These are phyloP conservation scores for Okapia johnstoni DNA, from an alignment of 2,113 vertebrate genomes.

Conservation along the genomic window DNA sequence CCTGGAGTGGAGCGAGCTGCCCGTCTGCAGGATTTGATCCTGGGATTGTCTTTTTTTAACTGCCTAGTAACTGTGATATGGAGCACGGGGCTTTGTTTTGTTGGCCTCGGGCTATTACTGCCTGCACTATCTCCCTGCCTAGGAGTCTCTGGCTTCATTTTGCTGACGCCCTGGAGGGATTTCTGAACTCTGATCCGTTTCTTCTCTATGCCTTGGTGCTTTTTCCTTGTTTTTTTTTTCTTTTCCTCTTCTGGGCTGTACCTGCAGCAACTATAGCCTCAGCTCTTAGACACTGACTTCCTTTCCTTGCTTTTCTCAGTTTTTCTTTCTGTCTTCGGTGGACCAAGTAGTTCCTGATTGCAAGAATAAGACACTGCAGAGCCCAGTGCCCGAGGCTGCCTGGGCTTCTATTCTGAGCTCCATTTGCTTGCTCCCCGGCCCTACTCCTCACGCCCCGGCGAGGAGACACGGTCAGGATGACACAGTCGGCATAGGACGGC, in stretches of 20 bases:
- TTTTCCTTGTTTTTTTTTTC: not conserved
- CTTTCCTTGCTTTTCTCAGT: not conserved
- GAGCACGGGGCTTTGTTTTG: not conserved
- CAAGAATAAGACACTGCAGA: not conserved
- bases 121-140: not conserved
- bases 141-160: not conserved
- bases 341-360: not conserved
- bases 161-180: not conserved
- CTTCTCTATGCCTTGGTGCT: not conserved
- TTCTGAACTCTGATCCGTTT: not conserved
- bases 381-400: accelerated
- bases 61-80: not conserved
- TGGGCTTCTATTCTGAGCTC: not conserved
- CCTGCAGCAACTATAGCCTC: not conserved
- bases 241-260: not conserved
- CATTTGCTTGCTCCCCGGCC: not conserved
- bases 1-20: not conserved
- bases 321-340: not conserved
- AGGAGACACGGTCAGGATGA: not conserved
- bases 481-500: accelerated
- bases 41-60: not conserved
- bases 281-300: not conserved
- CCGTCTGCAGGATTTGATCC: not conserved
- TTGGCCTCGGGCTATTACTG: not conserved
- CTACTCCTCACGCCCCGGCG: accelerated